These are phyloP conservation scores for Gobionotothen gibberifrons DNA, from an alignment of 2,797 vertebrate genomes.

Conservation along the genomic window DNA sequence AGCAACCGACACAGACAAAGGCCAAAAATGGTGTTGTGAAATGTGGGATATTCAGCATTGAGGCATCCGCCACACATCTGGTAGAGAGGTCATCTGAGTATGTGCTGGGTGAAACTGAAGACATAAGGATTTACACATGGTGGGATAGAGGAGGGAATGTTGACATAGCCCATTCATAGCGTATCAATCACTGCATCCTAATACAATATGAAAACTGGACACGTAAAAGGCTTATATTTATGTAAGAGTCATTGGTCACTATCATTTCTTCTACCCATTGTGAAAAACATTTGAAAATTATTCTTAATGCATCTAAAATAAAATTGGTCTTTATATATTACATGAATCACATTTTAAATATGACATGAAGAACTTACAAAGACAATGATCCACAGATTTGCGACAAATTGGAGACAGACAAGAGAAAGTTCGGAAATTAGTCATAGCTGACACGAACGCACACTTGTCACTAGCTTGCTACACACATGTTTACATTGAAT, in stretches of 20 bases:
- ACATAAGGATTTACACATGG: slow-evolving; percentile 46
- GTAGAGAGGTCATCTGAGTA: slow-evolving; percentile 39
- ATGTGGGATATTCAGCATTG: slow-evolving; percentile 56
- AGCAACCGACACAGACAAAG: slow-evolving; percentile 54
- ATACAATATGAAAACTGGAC: slow-evolving; percentile 2
- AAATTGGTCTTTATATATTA: neutral
- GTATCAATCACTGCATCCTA: slow-evolving; percentile 21
- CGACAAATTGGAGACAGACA: neutral
- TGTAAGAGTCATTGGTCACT: neutral
- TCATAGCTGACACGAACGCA: neutral
- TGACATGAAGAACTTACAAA: neutral
- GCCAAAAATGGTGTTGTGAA: slow-evolving; percentile 56
- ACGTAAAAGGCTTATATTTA: neutral
- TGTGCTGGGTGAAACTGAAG: slow-evolving; percentile 45
- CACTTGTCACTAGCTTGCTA: neutral
- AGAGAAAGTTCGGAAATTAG: neutral
- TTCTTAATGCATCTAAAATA: neutral
- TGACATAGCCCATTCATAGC: slow-evolving; percentile 22
- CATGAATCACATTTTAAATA: neutral
- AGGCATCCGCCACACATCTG: slow-evolving; percentile 59
- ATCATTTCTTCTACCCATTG: neutral
- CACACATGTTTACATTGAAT: neutral
- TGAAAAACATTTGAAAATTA: neutral
- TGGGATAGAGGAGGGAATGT: slow-evolving; percentile 16
- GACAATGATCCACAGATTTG: neutral